Evolutionary conservation across 2,113 vertebrate species (phyloP).

Genomic region (Gallinago undulata): DNA sequence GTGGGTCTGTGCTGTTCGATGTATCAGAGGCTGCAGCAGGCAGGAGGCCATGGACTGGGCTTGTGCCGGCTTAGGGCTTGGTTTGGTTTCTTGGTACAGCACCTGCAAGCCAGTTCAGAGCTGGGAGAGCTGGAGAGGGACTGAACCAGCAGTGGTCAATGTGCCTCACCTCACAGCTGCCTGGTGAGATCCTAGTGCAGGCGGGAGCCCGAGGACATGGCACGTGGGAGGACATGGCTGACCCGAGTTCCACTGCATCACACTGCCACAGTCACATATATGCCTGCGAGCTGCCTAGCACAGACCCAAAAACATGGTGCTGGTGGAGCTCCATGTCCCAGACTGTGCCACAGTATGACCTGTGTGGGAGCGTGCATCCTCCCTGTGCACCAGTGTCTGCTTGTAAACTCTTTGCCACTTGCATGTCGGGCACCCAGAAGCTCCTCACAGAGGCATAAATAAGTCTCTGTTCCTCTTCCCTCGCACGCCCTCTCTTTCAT

Average conservation of each 20-base stretch:
- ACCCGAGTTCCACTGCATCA: accelerated
- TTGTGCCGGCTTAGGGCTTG: accelerated
- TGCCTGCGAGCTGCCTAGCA: neutral
- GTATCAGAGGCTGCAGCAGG: neutral
- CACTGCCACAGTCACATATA: accelerated
- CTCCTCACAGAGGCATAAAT: neutral
- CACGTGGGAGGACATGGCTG: accelerated
- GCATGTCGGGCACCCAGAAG: neutral
- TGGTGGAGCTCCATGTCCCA: accelerated
- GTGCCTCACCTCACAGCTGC: neutral
- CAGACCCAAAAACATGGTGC: accelerated
- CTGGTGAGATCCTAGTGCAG: neutral
- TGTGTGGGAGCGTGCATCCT: accelerated
- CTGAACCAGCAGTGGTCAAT: neutral
- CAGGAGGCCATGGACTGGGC: neutral
- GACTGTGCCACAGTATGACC: accelerated
- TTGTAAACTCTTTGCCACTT: accelerated
- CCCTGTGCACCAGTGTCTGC: accelerated
- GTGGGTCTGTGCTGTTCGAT: neutral
- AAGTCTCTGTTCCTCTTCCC: neutral
- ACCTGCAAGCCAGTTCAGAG: neutral
- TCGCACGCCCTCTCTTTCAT: neutral
- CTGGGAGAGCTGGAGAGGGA: neutral
- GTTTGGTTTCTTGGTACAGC: neutral
- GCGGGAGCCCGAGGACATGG: neutral